Evolutionary conservation across 2,113 vertebrate genomes (phyloP).

Genomic region (Psittacus erithacus): DNA sequence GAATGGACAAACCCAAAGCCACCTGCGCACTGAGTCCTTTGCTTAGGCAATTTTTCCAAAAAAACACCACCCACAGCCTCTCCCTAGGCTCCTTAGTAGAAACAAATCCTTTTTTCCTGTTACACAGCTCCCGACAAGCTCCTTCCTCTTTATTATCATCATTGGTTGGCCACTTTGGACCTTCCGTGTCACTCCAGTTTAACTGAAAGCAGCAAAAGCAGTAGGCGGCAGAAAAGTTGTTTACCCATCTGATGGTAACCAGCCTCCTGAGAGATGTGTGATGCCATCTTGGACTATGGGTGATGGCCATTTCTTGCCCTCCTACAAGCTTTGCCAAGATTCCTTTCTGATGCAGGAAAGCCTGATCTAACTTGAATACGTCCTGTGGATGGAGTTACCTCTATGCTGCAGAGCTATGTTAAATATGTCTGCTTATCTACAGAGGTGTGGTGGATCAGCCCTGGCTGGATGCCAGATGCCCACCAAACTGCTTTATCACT

Average conservation of each 20-base stretch:
- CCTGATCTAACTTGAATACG: background rate
- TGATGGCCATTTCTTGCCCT: background rate
- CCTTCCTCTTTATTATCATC: background rate
- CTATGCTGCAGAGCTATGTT: background rate
- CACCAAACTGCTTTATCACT: background rate
- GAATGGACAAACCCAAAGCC: background rate
- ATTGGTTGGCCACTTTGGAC: background rate
- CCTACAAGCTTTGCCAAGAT: background rate
- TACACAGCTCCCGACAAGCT: background rate
- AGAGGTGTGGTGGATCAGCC: background rate
- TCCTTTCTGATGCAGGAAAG: background rate
- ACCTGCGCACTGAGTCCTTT: background rate
- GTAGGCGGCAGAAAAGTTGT: background rate
- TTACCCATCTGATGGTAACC: background rate
- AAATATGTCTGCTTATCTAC: background rate
- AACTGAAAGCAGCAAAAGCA: background rate
- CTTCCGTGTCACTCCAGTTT: background rate
- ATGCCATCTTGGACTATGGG: background rate
- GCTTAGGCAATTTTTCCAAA: background rate
- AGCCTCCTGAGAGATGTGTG: background rate
- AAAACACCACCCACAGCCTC: background rate
- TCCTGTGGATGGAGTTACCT: background rate
- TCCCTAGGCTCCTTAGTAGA: background rate
- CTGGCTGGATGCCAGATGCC: background rate
- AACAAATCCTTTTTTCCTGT: background rate